Percentiles rank a stretch among this genome's conserved stretches.
Evolutionary conservation across 2,888 invertebrate genomes (phyloP).

Genomic region (Agapetus fuscipes): DNA sequence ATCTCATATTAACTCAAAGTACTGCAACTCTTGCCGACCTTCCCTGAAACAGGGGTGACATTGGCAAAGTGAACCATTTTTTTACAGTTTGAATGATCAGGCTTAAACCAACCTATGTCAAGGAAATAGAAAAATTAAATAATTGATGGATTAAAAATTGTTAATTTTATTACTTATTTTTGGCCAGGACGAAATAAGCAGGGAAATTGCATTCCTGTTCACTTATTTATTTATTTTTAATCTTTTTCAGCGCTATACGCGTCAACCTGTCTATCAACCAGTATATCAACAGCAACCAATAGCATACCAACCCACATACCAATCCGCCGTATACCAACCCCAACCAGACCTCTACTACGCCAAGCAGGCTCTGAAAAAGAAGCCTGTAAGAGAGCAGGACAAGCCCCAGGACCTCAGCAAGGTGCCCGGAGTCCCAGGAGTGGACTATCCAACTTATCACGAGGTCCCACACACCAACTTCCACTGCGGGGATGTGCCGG

Average conservation of each 20-base stretch:
- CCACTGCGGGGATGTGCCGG: constrained; percentile 68
- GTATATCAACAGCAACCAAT: too few species aligned
- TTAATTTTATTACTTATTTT: too few species aligned
- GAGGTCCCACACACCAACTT: constrained; percentile 69
- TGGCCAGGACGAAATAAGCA: too few species aligned
- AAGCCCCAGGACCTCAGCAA: constrained; percentile 68
- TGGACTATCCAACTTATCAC: constrained; percentile 74
- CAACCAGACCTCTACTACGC: not conserved
- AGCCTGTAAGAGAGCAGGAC: constrained; percentile 46
- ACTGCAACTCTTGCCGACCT: too few species aligned
- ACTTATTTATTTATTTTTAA: too few species aligned
- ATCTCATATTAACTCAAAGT: too few species aligned
- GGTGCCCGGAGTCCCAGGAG: constrained; percentile 69
- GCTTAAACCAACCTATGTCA: too few species aligned
- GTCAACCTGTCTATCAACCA: too few species aligned
- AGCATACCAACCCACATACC: not conserved
- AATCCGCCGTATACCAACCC: constrained; percentile 3
- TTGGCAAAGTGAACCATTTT: too few species aligned
- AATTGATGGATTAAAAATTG: not conserved
- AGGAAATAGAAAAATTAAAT: not conserved
- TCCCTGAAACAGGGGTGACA: too few species aligned
- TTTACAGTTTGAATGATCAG: too few species aligned
- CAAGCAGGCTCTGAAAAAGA: constrained; percentile 7
- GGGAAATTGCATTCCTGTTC: too few species aligned
- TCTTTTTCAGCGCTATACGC: not conserved